Conservation (phyloP, 2,113 vertebrate species). For the Papio anubis region DNA sequence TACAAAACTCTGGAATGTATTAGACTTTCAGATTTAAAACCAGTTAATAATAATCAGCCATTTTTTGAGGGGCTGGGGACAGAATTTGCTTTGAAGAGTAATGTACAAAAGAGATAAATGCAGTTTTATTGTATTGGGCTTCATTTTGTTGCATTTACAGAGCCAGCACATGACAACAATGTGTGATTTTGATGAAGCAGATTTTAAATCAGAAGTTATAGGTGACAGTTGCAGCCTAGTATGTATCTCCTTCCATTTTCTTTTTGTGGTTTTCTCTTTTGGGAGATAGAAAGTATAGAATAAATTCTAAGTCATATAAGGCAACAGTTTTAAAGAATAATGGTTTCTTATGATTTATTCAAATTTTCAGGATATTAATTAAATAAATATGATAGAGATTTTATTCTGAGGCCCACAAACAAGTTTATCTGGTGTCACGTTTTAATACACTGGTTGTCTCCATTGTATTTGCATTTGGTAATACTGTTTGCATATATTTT, state of each 20-base stretch:
- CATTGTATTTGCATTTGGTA: neutral
- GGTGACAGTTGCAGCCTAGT: neutral
- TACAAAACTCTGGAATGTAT: neutral
- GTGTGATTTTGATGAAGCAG: neutral
- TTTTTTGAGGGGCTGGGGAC: neutral
- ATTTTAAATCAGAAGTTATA: neutral
- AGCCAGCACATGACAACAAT: neutral
- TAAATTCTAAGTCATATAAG: neutral
- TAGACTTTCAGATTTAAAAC: neutral
- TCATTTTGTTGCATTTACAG: neutral
- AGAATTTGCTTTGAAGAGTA: neutral
- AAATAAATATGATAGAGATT: neutral
- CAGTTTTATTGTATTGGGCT: neutral
- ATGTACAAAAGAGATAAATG: neutral
- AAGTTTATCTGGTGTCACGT: neutral
- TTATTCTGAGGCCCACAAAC: neutral
- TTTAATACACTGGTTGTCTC: neutral
- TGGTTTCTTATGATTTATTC: neutral
- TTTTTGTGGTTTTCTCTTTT: constrained; percentile 24
- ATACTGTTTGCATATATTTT: neutral
- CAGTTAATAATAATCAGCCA: neutral
- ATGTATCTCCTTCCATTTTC: neutral
- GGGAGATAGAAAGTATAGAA: neutral
- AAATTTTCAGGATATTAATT: neutral
- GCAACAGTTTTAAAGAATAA: neutral